A percentile compares a stretch with the other conserved stretches of the same genome.
Conservation (phyloP, 2,113 vertebrate species). For the Anarhynchus alexandrinus region DNA sequence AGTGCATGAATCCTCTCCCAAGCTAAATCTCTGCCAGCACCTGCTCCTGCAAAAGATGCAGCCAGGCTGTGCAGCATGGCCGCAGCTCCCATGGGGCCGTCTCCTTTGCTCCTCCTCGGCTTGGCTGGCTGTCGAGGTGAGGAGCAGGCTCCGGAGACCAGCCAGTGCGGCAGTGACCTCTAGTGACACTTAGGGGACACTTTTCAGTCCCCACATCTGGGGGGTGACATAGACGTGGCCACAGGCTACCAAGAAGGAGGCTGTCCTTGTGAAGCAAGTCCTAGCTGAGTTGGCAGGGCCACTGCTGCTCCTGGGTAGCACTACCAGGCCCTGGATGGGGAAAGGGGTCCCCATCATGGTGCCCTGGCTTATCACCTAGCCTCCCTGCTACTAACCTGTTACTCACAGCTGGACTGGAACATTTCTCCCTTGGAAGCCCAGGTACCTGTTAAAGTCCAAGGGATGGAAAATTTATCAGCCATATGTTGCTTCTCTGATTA, state of each 20-base stretch:
- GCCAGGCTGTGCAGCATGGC: neutral
- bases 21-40: neutral
- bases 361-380: neutral
- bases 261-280: neutral
- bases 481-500: neutral
- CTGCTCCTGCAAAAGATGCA: neutral
- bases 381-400: neutral
- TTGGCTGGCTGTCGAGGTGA: neutral
- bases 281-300: neutral
- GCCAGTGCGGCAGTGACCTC: neutral
- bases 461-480: neutral
- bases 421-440: neutral
- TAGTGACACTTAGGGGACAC: neutral
- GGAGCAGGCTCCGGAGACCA: neutral
- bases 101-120: neutral
- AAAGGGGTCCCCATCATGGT: neutral
- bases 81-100: neutral
- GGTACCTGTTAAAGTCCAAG: neutral
- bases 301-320: neutral
- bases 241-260: neutral
- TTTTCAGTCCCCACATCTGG: neutral
- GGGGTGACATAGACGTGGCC: accelerated
- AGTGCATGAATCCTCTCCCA: neutral
- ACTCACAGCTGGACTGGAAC: neutral
- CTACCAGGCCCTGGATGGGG: neutral